A percentile compares a stretch with the other conserved stretches of the same genome.
phyloP scores from a whole-genome alignment of 1,140 invertebrate genomes.

The Meloidogyne chitwoodi region DNA sequence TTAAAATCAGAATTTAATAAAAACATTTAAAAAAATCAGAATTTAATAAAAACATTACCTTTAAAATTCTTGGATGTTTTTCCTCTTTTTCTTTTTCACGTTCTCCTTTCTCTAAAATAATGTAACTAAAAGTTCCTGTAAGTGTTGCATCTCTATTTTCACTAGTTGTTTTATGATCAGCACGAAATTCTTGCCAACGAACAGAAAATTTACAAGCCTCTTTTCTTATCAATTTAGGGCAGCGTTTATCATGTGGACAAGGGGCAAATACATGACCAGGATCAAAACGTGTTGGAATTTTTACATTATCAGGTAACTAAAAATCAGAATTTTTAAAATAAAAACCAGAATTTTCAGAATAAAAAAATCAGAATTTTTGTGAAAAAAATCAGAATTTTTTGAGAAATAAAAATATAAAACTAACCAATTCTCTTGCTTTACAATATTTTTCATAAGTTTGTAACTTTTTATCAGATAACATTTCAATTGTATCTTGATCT shows the following conservation, averaged over 20 bases:
- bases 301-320: constrained; percentile 19
- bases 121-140: constrained; percentile 31
- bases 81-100: constrained; percentile 10
- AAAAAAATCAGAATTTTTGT: neutral
- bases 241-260: constrained; percentile 42
- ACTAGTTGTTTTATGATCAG: constrained; percentile 34
- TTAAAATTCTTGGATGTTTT: neutral
- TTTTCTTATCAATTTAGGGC: constrained; percentile 24
- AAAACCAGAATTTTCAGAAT: neutral
- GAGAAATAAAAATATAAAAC: neutral
- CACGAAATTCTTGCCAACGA: constrained; percentile 33
- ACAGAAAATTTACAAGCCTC: constrained; percentile 30
- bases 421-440: constrained; percentile 37
- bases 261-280: constrained; percentile 43
- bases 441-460: constrained; percentile 43
- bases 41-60: neutral
- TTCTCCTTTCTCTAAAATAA: constrained; percentile 43
- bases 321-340: neutral
- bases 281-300: constrained; percentile 41
- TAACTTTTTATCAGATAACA: constrained; percentile 34
- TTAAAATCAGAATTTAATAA: neutral
- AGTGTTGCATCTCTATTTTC: constrained; percentile 26
- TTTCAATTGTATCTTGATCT: constrained; percentile 31
- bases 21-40: neutral
- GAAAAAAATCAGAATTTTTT: neutral